Conservation (phyloP, 2,797 vertebrate genomes). For the Falco novaeseelandiae region DNA sequence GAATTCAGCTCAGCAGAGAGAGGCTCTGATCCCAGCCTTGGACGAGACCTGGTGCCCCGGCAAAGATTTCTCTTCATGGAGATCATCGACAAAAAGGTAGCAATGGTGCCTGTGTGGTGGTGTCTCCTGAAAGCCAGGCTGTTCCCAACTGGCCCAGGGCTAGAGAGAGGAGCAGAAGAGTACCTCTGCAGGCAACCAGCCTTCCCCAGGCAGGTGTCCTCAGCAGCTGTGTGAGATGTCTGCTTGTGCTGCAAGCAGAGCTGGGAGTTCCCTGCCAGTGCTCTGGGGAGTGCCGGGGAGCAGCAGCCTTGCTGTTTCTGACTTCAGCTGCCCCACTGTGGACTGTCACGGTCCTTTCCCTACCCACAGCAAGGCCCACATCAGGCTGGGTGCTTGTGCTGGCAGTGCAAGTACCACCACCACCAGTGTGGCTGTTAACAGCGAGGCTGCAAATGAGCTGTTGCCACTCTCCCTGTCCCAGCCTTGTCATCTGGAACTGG, state of each 20-base stretch:
- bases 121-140: background rate
- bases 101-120: background rate
- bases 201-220: background rate
- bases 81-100: constrained; percentile 92
- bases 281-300: background rate
- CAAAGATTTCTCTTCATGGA: constrained; percentile 91
- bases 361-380: background rate
- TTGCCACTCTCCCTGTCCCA: background rate
- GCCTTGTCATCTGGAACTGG: background rate
- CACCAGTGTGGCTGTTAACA: background rate
- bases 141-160: background rate
- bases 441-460: background rate
- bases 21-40: constrained; percentile 69
- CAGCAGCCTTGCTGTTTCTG: background rate
- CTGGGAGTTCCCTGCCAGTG: background rate
- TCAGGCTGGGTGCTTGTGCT: background rate
- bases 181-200: background rate
- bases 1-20: constrained; percentile 82
- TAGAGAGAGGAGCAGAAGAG: background rate
- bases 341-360: background rate
- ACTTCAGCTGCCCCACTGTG: background rate
- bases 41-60: constrained; percentile 83
- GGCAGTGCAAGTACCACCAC: background rate
- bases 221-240: background rate
- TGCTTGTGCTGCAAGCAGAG: background rate